Conservation (phyloP, 2,113 vertebrate genomes). For the Seriola quinqueradiata region DNA sequence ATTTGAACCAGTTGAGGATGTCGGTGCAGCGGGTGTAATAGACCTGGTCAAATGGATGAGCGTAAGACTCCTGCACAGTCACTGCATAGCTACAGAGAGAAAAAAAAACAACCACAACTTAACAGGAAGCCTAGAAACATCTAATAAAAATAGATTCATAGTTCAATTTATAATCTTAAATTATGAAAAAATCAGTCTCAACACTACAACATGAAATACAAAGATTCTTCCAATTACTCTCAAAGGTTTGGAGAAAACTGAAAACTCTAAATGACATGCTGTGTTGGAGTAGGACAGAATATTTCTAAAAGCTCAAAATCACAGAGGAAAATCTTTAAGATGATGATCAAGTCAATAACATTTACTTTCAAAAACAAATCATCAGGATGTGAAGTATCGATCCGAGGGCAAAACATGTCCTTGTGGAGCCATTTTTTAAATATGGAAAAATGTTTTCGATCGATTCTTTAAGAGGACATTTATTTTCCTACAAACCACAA, state of each 20-base stretch:
- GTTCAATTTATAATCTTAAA: not conserved
- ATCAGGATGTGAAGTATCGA: not conserved
- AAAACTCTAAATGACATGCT: too few species aligned
- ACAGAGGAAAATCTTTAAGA: not conserved
- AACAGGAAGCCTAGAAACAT: not conserved
- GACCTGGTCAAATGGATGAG: slow-evolving; percentile 95
- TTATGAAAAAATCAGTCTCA: not conserved
- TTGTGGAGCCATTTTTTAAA: not conserved
- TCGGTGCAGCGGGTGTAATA: slow-evolving; percentile 96
- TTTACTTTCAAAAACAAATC: slow-evolving; percentile 4
- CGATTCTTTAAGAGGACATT: not conserved
- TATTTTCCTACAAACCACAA: not conserved
- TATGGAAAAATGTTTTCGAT: not conserved
- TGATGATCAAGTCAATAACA: not conserved
- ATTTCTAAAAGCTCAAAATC: not conserved
- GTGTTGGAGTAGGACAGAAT: not conserved
- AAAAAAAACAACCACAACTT: not conserved
- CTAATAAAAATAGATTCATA: too few species aligned
- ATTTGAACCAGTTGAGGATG: slow-evolving; percentile 98
- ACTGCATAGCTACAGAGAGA: slow-evolving; percentile 88
- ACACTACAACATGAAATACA: not conserved
- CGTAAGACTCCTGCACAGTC: slow-evolving; percentile 94
- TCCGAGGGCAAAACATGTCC: not conserved
- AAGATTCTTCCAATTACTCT: not conserved
- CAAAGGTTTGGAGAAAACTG: not conserved